These are phyloP conservation scores for Elgaria multicarinata DNA, from an alignment of 2,113 vertebrate species.

Conservation along the genomic window DNA sequence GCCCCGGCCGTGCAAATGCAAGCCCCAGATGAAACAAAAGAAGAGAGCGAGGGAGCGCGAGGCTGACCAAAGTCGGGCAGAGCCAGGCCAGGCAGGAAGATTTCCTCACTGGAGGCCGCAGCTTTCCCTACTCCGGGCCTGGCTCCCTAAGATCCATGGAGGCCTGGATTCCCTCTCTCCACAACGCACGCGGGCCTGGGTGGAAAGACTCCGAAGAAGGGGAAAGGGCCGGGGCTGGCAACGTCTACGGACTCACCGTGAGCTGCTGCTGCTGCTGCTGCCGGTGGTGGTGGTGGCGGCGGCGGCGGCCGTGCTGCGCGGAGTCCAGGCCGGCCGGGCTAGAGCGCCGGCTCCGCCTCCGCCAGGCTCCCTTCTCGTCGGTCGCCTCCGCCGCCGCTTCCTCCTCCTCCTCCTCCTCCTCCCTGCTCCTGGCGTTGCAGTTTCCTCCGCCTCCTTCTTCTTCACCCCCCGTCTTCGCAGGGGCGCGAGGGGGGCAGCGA, in stretches of 20 bases:
- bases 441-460: conserved; percentile 16
- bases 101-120: conserved; percentile 47
- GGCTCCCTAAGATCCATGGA: neutral
- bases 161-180: conserved; percentile 3
- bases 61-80: neutral
- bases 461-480: conserved; percentile 52
- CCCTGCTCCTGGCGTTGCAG: conserved; percentile 54
- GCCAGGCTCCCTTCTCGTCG: conserved; percentile 17
- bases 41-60: too few relatives aligned
- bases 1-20: conserved; percentile 6
- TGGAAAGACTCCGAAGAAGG: neutral
- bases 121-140: conserved; percentile 32
- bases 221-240: neutral
- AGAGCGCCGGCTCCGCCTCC: conserved; percentile 48
- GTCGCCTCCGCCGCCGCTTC: neutral
- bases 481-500: conserved; percentile 32
- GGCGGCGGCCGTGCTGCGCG: conserved; percentile 33
- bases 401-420: conserved; percentile 44
- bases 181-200: neutral
- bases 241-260: neutral
- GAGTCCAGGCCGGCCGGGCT: conserved; percentile 35
- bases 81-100: neutral
- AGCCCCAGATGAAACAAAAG: conserved; percentile 1
- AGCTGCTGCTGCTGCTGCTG: neutral
- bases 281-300: neutral